Evolutionary conservation across 2,113 vertebrate species (phyloP).

Genomic region (Dolichallabes microphthalmus): DNA sequence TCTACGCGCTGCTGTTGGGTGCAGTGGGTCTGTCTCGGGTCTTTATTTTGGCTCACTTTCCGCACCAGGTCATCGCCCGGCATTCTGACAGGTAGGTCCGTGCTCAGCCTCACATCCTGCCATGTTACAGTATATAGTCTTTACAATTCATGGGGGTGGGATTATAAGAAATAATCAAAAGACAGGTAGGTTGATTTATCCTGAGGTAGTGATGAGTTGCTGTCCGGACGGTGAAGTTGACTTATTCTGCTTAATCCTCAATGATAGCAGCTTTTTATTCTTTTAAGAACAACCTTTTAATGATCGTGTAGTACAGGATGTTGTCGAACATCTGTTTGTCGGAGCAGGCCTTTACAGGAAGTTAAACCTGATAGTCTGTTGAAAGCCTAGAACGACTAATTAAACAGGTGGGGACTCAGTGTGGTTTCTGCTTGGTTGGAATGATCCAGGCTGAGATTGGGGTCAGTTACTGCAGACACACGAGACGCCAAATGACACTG

Average conservation of each 20-base stretch:
- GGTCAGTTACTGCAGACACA: no score
- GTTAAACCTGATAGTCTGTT: no score
- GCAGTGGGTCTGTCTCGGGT: slow-evolving; percentile 84
- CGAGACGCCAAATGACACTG: no score
- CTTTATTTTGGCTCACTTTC: slow-evolving; percentile 91
- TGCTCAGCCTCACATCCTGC: not conserved
- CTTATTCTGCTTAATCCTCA: not conserved
- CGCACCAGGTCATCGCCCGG: slow-evolving; percentile 88
- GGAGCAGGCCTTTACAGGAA: no score
- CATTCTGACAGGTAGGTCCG: slow-evolving; percentile 85
- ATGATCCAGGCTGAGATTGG: no score
- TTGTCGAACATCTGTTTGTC: no score
- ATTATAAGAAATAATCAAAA: no score
- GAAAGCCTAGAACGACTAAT: not conserved
- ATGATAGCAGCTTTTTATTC: not conserved
- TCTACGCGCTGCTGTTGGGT: slow-evolving; percentile 76
- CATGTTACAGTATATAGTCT: not conserved
- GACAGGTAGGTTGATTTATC: not conserved
- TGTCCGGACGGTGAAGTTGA: not conserved
- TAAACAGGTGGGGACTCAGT: no score
- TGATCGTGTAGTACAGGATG: no score
- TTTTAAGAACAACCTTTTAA: no score
- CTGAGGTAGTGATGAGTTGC: not conserved
- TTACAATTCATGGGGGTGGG: no score
- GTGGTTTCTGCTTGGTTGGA: no score